Percentiles rank a stretch among this genome's conserved stretches.
Conservation (phyloP, 2,113 vertebrate species). For the Buteo buteo region DNA sequence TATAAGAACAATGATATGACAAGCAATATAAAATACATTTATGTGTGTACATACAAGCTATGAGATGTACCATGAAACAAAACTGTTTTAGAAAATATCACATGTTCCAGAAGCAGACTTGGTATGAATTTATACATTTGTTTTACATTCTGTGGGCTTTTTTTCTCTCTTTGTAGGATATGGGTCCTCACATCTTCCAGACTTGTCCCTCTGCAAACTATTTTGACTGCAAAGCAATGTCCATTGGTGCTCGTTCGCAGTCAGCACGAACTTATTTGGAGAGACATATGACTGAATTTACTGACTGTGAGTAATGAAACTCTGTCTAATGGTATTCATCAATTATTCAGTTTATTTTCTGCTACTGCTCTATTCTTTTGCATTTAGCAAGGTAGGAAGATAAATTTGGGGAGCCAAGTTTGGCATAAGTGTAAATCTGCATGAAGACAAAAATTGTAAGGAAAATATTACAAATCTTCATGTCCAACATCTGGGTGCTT, state of each 20-base stretch:
- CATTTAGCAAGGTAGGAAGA: background rate
- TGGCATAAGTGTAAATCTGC: background rate
- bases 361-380: background rate
- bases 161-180: conserved; percentile 77
- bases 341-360: background rate
- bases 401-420: background rate
- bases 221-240: conserved; percentile 98
- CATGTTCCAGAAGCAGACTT: background rate
- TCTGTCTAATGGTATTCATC: background rate
- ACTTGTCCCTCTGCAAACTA: conserved; percentile 98
- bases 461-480: background rate
- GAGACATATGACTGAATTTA: conserved; percentile 89
- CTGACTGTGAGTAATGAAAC: conserved; percentile 81
- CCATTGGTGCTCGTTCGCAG: conserved; percentile 94
- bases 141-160: background rate
- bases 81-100: background rate
- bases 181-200: conserved; percentile 98
- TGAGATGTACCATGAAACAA: background rate
- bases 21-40: background rate
- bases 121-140: background rate
- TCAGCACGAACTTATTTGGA: conserved; percentile 97
- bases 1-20: background rate
- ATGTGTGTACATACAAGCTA: too few species aligned
- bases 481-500: background rate
- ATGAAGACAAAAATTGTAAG: background rate